Conservation (phyloP, 2,888 invertebrate genomes). For the Drosophila mimetica region DNA sequence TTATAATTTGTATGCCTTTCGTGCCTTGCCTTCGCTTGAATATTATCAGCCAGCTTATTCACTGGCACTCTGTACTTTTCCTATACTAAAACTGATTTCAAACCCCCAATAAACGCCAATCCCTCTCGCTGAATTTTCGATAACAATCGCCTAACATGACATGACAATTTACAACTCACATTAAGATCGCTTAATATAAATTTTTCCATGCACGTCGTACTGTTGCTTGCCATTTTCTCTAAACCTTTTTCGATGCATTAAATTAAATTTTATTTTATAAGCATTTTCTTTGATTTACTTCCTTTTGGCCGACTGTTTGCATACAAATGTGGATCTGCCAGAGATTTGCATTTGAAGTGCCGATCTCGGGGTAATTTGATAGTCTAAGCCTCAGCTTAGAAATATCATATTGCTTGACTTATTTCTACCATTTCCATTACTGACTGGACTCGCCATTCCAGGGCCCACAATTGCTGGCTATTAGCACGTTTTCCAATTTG, state of each 20-base stretch:
- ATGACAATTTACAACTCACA: conserved; percentile 12
- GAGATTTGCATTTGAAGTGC: conserved; percentile 28
- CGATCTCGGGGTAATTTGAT: conserved; percentile 15
- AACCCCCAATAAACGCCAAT: conserved; percentile 5
- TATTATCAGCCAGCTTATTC: background rate
- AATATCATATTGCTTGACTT: conserved; percentile 28
- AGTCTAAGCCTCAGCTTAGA: background rate
- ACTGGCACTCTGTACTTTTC: background rate
- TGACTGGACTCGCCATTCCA: background rate
- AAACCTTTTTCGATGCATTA: background rate
- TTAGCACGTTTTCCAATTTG: conserved; percentile 66
- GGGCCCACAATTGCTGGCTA: conserved; percentile 35
- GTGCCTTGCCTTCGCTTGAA: background rate
- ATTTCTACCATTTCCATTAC: background rate
- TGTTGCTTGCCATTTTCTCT: conserved; percentile 22
- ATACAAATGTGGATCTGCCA: conserved; percentile 57
- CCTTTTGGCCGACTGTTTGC: conserved; percentile 38
- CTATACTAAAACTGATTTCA: background rate
- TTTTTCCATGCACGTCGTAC: conserved; percentile 20
- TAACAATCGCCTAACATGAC: conserved; percentile 7
- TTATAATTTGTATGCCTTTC: no score
- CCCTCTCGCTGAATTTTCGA: conserved; percentile 3
- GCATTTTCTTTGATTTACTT: conserved; percentile 18
- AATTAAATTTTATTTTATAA: conserved; percentile 12
- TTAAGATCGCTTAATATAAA: conserved; percentile 8